Evolutionary conservation across 2,888 invertebrate genomes (phyloP), one percentile per base, ranked within the genome.

Genomic region (Drosophila rellima): DNA sequence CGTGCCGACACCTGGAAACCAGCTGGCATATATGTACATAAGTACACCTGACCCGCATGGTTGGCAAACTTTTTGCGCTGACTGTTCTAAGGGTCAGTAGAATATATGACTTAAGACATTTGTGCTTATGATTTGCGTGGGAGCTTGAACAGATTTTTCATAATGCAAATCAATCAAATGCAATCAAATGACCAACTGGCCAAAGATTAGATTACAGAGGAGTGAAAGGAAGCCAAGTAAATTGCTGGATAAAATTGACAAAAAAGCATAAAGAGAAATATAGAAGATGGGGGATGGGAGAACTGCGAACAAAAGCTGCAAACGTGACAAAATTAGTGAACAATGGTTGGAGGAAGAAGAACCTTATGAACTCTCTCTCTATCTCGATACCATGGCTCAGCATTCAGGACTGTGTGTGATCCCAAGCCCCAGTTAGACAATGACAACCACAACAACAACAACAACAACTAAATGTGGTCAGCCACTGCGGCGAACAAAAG

Each of bases 301-400:
- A 85, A 78, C 77, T 72, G 85, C 74, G 57, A 81, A 84, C 48
- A 62, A 88, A 85, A 89, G 82, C 78, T 82, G 88, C 89, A 86
- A 88, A 89, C 86, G 89, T 88, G 86, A 88, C 86, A 85, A 89
- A 86, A 88, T 89, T 88, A 88, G 88, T 88, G 89, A 85, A 86
- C 89, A 86, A 89, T 85, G 82, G 75, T 64, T 74, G 66, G 44
- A 66, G 77, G 61, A 74, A 71, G 61, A 74, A 71, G 74, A 70
- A 73, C 82, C 85, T 84, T 77, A 84, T 89, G 89, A 85, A 87
- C 84, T 87, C 84, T 87, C 83, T 70, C 83, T 70, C 7, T 1
- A 7, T 26, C 26, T 26, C 69, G 52, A 60, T 64, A 44, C 31
- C 44, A 40, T 40, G 18, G 39, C 54, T 54, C n/a, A 15, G 33